Conservation (phyloP, 2,113 vertebrate species). For the Turdus rufiventris region DNA sequence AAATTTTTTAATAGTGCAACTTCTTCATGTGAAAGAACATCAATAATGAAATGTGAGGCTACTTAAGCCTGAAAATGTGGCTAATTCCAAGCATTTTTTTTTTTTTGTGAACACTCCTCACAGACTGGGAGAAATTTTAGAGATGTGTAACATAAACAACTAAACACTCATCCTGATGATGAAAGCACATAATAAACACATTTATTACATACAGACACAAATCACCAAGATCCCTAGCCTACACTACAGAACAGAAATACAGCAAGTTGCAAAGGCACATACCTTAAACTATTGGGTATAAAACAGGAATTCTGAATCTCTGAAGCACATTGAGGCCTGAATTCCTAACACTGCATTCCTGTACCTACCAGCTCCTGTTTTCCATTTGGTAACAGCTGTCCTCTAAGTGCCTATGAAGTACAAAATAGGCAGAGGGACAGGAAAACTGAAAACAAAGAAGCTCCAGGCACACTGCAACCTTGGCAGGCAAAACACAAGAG, state of each 20-base stretch:
- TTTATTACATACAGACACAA: not conserved
- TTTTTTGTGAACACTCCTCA: not conserved
- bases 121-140: not conserved
- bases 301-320: not conserved
- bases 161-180: not conserved
- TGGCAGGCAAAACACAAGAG: not conserved
- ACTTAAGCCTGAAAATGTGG: not conserved
- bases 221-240: not conserved
- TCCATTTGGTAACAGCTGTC: not conserved
- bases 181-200: not conserved
- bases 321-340: not conserved
- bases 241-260: not conserved
- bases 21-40: not conserved
- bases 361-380: not conserved
- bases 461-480: not conserved
- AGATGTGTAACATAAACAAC: accelerated
- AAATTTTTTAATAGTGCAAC: not conserved
- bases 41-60: not conserved
- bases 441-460: not conserved
- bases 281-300: not conserved
- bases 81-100: not conserved
- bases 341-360: not conserved
- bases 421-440: not conserved
- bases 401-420: not conserved
- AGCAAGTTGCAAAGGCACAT: not conserved